Conservation (phyloP, 2,797 vertebrate genomes). For the Euphonia xanthogaster region DNA sequence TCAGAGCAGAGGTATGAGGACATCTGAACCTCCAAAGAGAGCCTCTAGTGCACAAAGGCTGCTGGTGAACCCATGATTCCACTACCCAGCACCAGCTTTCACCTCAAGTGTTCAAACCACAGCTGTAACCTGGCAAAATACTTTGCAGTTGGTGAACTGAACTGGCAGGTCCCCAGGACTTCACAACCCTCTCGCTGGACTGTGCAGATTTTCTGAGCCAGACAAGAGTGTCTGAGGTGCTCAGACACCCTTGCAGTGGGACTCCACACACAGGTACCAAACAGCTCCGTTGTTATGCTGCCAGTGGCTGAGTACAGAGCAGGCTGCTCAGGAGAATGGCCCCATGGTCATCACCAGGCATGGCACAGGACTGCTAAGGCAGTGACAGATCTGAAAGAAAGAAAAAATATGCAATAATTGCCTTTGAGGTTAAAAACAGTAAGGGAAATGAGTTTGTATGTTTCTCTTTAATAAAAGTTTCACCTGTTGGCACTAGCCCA, state of each 20-base stretch:
- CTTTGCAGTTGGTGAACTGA: not conserved
- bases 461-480: not conserved
- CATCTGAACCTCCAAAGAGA: not conserved
- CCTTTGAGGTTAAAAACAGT: not conserved
- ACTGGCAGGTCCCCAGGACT: not conserved
- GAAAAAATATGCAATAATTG: not conserved
- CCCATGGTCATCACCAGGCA: not conserved
- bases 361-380: not conserved
- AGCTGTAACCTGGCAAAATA: not conserved
- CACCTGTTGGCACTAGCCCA: not conserved
- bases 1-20: not conserved
- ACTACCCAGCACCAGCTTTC: not conserved
- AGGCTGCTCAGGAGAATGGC: not conserved
- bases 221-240: not conserved
- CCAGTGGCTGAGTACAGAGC: not conserved
- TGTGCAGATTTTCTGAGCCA: not conserved
- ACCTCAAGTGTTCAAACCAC: not conserved
- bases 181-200: fast-evolving
- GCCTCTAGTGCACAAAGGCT: not conserved
- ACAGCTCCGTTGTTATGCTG: fast-evolving
- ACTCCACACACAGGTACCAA: not conserved
- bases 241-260: not conserved
- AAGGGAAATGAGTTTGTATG: not conserved
- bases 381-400: not conserved
- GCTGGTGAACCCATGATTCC: not conserved